Evolutionary conservation across 2,888 invertebrate species (phyloP).

Genomic region (Eupithecia subumbrata): DNA sequence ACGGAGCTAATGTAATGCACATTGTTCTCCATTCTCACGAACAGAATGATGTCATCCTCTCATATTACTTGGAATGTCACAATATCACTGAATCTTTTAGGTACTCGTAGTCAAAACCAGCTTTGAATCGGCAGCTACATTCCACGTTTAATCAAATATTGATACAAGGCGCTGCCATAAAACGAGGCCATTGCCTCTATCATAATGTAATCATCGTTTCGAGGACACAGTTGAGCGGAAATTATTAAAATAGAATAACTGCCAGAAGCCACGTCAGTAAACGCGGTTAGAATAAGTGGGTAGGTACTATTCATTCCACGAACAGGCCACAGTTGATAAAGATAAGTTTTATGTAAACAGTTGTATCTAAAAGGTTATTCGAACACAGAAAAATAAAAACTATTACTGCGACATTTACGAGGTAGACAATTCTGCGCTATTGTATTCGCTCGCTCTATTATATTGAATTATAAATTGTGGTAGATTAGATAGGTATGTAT

Average conservation of each 20-base stretch:
- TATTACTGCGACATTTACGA: constrained; percentile 23
- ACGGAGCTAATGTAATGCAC: constrained; percentile 56
- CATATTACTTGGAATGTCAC: constrained; percentile 55
- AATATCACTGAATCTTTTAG: constrained; percentile 52
- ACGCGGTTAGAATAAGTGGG: constrained; percentile 25
- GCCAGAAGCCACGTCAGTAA: constrained; percentile 36
- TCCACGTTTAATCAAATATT: constrained; percentile 64
- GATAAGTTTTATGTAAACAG: constrained; percentile 24
- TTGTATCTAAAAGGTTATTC: constrained; percentile 43
- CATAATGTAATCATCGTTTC: constrained; percentile 51
- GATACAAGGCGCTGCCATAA: constrained; percentile 51
- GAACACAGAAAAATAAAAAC: constrained; percentile 46
- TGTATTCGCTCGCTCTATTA: constrained; percentile 42
- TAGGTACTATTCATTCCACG: constrained; percentile 14
- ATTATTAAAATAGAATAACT: constrained; percentile 57
- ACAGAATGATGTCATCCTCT: constrained; percentile 63
- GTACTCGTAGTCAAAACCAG: constrained; percentile 42
- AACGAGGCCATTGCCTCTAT: constrained; percentile 63
- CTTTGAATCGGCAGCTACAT: constrained; percentile 54
- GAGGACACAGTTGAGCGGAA: constrained; percentile 58
- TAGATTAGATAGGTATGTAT: background rate
- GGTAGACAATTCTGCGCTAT: constrained; percentile 46
- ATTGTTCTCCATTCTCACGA: constrained; percentile 61
- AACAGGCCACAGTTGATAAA: background rate
- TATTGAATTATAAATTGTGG: constrained; percentile 25